Evolutionary conservation across 2,888 invertebrate genomes (phyloP).

Genomic region (Hydriomena furcata): DNA sequence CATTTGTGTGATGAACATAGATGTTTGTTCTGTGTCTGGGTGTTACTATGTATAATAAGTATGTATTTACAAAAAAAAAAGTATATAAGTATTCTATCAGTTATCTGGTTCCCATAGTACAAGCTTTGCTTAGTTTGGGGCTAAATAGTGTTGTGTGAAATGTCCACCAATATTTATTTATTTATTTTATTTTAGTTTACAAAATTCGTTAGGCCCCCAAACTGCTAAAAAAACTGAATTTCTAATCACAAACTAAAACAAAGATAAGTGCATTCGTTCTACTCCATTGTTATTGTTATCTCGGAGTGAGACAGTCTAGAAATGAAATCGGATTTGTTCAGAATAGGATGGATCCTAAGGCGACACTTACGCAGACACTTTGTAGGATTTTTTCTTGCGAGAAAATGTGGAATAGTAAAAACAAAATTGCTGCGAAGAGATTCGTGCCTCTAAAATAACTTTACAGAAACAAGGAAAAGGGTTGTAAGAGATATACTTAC

Average conservation of each 20-base stretch:
- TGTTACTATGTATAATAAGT: no score
- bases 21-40: no score
- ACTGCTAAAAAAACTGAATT: slow-evolving; percentile 1
- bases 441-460: slow-evolving; percentile 5
- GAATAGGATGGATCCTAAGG: slow-evolving; percentile 10
- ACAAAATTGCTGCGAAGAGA: slow-evolving; percentile 11
- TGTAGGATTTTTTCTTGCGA: slow-evolving; percentile 13
- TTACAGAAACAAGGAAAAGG: slow-evolving; percentile 7
- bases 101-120: no score
- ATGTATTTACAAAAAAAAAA: no score
- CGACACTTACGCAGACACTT: slow-evolving; percentile 18
- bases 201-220: background rate
- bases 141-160: no score
- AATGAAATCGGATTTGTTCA: slow-evolving; percentile 20
- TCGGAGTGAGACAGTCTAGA: slow-evolving; percentile 17
- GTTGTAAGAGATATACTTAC: background rate
- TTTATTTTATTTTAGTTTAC: background rate
- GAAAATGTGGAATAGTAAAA: slow-evolving; percentile 8
- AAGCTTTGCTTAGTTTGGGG: no score
- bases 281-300: slow-evolving; percentile 17
- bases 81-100: no score
- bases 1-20: no score
- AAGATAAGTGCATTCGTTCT: slow-evolving; percentile 4
- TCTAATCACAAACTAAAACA: slow-evolving; percentile 11
- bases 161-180: no score